These are phyloP conservation scores for Acanthopagrus latus DNA, from an alignment of 2,797 vertebrate species.

Conservation along the genomic window DNA sequence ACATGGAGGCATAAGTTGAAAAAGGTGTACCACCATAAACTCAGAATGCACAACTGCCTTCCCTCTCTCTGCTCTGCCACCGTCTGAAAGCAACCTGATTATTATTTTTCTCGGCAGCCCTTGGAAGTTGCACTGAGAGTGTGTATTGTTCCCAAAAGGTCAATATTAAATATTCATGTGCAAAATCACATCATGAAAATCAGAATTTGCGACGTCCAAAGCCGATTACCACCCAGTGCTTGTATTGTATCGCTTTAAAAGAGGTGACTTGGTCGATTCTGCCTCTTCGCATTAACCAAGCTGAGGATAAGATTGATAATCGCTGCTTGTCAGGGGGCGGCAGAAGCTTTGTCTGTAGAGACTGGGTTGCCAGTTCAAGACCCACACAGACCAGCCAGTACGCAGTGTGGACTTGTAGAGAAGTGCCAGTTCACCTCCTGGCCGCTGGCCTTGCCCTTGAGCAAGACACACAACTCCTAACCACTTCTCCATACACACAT, in stretches of 20 bases:
- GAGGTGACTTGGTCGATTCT: not conserved
- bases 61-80: not conserved
- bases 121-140: not conserved
- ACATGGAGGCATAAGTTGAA: not conserved
- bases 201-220: not conserved
- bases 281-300: too few species aligned
- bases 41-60: not conserved
- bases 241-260: not conserved
- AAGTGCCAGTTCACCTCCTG: too few species aligned
- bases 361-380: too few species aligned
- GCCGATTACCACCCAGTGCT: not conserved
- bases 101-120: not conserved
- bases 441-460: too few species aligned
- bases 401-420: too few species aligned
- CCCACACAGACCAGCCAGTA: too few species aligned
- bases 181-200: not conserved
- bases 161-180: not conserved
- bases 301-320: too few species aligned
- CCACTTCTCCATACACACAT: too few species aligned
- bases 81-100: not conserved
- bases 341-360: too few species aligned
- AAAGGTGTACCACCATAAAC: not conserved
- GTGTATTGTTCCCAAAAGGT: not conserved
- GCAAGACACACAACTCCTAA: too few species aligned
- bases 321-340: too few species aligned